Conservation (phyloP, 2,113 vertebrate genomes). For the Vulpes ferrilata region DNA sequence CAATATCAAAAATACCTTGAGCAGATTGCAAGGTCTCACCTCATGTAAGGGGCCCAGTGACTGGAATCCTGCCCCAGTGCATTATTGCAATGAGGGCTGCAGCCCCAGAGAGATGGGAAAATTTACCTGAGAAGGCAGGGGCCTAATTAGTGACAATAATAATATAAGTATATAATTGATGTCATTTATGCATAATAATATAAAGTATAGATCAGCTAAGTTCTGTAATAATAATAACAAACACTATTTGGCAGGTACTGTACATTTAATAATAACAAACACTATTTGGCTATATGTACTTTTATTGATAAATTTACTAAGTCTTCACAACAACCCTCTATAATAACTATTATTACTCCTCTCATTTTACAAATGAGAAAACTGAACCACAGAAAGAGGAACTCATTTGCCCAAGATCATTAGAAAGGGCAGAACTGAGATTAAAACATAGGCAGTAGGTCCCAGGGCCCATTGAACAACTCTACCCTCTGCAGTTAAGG, state of each 20-base stretch:
- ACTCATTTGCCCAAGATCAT: background rate
- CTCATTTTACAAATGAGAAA: constrained; percentile 1
- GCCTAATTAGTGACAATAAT: background rate
- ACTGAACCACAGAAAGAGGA: background rate
- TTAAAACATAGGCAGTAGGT: background rate
- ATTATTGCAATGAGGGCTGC: background rate
- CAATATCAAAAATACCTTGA: background rate
- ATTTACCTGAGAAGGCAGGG: background rate
- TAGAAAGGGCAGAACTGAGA: background rate
- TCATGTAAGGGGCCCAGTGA: background rate
- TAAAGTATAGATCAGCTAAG: background rate
- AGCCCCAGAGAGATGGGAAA: background rate
- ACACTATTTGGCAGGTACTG: background rate
- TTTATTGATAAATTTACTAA: background rate
- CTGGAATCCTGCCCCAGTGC: background rate
- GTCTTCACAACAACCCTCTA: background rate
- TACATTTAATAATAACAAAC: background rate
- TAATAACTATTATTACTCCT: background rate
- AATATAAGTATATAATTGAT: background rate
- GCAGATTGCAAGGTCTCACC: background rate
- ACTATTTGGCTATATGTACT: background rate
- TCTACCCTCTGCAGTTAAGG: background rate
- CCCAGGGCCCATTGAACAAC: background rate
- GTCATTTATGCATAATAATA: background rate
- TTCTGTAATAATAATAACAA: background rate